phyloP scores from a whole-genome alignment of 2,888 invertebrate species.

The Hemaris fuciformis region DNA sequence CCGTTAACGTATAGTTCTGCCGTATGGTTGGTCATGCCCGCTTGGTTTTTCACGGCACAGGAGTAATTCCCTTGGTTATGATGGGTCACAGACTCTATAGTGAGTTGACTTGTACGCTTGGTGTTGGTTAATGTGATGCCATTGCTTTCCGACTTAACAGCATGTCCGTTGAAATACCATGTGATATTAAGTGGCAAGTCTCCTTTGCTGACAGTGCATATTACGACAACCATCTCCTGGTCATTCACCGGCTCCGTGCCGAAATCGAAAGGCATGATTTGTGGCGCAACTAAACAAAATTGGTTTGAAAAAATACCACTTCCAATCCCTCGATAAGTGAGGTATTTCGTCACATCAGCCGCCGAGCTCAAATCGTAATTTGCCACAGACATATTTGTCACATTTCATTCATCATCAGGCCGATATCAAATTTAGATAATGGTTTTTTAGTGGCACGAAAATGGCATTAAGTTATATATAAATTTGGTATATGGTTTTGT shows the following conservation, averaged over 20 bases:
- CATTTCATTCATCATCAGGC: not conserved
- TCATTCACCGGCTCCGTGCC: constrained; percentile 86
- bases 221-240: constrained; percentile 85
- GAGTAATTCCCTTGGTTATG: constrained; percentile 84
- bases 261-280: constrained; percentile 87
- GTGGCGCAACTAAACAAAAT: constrained; percentile 81
- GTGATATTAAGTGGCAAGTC: constrained; percentile 88
- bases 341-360: not conserved
- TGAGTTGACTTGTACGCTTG: constrained; percentile 82
- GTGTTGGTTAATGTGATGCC: constrained; percentile 78
- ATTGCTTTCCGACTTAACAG: constrained; percentile 71
- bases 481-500: not conserved
- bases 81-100: constrained; percentile 83
- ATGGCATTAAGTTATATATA: not conserved
- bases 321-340: not conserved
- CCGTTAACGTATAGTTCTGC: constrained; percentile 79
- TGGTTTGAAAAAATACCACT: not conserved
- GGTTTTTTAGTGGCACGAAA: not conserved
- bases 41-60: constrained; percentile 82
- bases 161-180: constrained; percentile 83
- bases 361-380: not conserved
- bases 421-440: not conserved
- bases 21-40: constrained; percentile 79
- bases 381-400: constrained; percentile 23
- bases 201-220: constrained; percentile 88